Evolutionary conservation across 1,140 invertebrate genomes (phyloP).

Genomic region (Calephelis nemesis): DNA sequence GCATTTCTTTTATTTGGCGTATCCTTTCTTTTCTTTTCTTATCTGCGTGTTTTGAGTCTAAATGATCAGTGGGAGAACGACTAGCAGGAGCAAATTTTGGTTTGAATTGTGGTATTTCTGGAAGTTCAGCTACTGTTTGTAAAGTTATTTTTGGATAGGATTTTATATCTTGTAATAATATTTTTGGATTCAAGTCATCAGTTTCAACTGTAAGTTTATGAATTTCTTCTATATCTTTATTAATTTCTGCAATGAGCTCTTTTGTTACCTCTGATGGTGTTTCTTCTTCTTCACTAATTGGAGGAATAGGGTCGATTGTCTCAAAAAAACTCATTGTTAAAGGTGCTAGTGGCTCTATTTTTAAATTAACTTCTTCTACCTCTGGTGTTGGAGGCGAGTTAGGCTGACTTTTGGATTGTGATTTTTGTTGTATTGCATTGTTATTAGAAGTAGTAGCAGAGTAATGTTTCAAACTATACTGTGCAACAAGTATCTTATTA

Average conservation of each 20-base stretch:
- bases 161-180: constrained; percentile 74
- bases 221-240: constrained; percentile 77
- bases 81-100: constrained; percentile 56
- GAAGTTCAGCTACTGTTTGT: constrained; percentile 80
- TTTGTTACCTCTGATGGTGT: constrained; percentile 61
- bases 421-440: constrained; percentile 44
- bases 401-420: constrained; percentile 73
- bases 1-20: constrained; percentile 84
- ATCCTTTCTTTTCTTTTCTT: constrained; percentile 81
- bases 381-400: constrained; percentile 74
- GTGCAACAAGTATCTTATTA: constrained; percentile 72
- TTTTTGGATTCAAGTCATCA: constrained; percentile 64
- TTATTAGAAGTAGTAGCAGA: constrained; percentile 48
- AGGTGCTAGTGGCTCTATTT: constrained; percentile 47
- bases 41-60: constrained; percentile 64
- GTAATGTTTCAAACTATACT: constrained; percentile 72
- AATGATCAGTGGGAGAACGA: constrained; percentile 58
- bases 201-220: constrained; percentile 75
- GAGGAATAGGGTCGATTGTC: constrained; percentile 63
- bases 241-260: constrained; percentile 74
- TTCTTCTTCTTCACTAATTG: constrained; percentile 69
- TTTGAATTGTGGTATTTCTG: constrained; percentile 81
- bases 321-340: constrained; percentile 58
- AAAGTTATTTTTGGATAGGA: constrained; percentile 80
- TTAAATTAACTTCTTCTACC: constrained; percentile 56